Evolutionary conservation across 2,797 vertebrate genomes (phyloP).

Genomic region (Anguilla obscura): DNA sequence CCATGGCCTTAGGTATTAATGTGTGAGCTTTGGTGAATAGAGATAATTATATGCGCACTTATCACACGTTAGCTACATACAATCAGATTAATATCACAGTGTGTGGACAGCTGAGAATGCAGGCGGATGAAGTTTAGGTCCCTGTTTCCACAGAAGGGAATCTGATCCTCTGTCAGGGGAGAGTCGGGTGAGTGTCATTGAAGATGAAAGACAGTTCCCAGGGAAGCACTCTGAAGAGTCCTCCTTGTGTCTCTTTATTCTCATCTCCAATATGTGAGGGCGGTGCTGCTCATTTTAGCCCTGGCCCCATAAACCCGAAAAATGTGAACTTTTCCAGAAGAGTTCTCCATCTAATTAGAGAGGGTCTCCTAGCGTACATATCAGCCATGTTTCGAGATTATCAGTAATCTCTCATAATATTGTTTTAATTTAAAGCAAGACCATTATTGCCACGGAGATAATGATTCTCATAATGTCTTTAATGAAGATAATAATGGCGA

Average conservation of each 20-base stretch:
- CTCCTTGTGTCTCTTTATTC: not conserved
- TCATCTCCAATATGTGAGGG: not conserved
- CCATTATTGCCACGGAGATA: not conserved
- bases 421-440: conserved; percentile 10
- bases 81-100: not conserved
- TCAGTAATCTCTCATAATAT: conserved; percentile 2
- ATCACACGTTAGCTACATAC: not conserved
- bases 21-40: not conserved
- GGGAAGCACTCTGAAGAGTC: not conserved
- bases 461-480: conserved; percentile 8
- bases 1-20: not conserved
- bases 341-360: not conserved
- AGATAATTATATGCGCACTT: not conserved
- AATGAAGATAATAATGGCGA: conserved; percentile 10
- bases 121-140: not conserved
- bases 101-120: conserved; percentile 9
- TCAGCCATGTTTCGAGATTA: not conserved
- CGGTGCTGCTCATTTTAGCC: not conserved
- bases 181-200: not conserved
- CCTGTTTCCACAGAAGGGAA: not conserved
- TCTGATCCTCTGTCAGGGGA: not conserved
- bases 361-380: not conserved
- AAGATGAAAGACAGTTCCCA: not conserved
- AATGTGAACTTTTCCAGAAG: not conserved
- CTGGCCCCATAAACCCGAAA: not conserved